Conservation (phyloP, 2,797 vertebrate genomes). For the Coracias cyanogaster region DNA sequence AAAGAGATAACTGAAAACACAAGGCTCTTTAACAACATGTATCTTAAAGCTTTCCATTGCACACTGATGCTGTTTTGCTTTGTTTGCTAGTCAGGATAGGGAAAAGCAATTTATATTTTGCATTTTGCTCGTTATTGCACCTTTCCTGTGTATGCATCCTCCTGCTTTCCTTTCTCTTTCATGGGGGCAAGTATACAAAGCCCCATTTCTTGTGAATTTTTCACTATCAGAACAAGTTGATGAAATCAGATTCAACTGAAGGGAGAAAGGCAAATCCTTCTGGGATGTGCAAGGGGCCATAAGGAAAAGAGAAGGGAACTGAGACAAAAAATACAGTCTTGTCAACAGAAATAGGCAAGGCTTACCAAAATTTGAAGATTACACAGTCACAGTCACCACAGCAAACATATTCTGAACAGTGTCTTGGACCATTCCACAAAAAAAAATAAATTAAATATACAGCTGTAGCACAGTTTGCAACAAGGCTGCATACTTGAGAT, state of each 20-base stretch:
- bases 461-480: neutral
- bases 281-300: neutral
- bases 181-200: neutral
- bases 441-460: neutral
- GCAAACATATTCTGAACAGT: neutral
- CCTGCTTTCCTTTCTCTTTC: neutral
- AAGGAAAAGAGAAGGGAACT: neutral
- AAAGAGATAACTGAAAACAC: conserved; percentile 66
- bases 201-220: neutral
- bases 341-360: neutral
- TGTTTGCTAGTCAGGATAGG: conserved; percentile 31
- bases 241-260: neutral
- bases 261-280: neutral
- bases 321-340: neutral
- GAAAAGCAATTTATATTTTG: conserved; percentile 38
- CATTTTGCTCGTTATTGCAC: conserved; percentile 33
- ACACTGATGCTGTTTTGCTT: neutral
- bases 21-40: neutral
- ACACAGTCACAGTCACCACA: accelerated
- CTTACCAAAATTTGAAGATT: neutral
- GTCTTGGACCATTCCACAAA: neutral
- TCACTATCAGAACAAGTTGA: neutral
- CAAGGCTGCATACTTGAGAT: neutral
- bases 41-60: conserved; percentile 15
- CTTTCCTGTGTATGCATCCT: neutral